Evolutionary conservation across 2,888 invertebrate genomes (phyloP), one percentile per base, ranked within the genome.

Genomic region (Rhyacophila evoluta): DNA sequence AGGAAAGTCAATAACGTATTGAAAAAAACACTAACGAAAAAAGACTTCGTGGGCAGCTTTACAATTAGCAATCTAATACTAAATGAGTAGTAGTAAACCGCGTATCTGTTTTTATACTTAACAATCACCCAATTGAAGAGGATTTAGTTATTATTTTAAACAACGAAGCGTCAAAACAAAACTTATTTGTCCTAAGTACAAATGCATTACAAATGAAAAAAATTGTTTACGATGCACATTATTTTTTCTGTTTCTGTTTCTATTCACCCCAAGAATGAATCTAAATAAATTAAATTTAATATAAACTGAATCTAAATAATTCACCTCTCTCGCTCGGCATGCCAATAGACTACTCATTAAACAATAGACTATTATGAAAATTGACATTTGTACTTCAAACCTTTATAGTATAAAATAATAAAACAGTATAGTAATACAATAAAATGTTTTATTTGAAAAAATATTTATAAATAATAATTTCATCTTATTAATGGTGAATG

Each of bases 21-120:
- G 19, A 55, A 55, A 55, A 55, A 55, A 25, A 19, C 25, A 15
- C 55, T 55, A 19, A 55, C 55, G 19, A 15, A 0, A 19, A 19
- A 55, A 55, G 19, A 19, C 55, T 55, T 55, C 55, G 55, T 55
- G 55, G 19, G 55, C 55, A 55, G 55, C 55, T 55, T 55, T 25
- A 25, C 55, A 55, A 55, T 19, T 55, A 55, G 55, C 25, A 55
- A 55, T 55, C 55, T 55, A 55, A 55, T 55, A 55, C 55, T 12
- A 55, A 55, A 55, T 55, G 55, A 55, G 15, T 19, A 55, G 15
- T 19, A 19, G 25, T 19, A 55, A 55, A 19, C 55, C 55, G 55
- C 55, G 55, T 55, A 55, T 55, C 55, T 55, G 15, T 25, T 55
- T 55, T 55, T 55, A 55, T 55, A 55, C 55, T 55, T 55, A 55